Evolutionary conservation across 2,797 vertebrate genomes (phyloP).

Genomic region (Phylloscopus collybita): DNA sequence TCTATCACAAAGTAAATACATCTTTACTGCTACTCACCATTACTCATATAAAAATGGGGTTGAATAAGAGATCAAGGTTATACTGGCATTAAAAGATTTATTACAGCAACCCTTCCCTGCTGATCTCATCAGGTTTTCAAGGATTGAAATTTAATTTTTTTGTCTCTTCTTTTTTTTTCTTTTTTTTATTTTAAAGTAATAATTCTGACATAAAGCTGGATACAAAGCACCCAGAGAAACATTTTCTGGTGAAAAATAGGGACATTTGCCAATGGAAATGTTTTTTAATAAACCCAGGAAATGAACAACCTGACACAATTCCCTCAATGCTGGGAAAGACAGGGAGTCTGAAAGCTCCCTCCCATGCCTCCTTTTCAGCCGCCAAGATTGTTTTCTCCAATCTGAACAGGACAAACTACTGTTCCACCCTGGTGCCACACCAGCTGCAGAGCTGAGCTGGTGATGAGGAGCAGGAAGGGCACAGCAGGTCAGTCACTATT

Average conservation of each 20-base stretch:
- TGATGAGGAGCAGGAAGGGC: not conserved
- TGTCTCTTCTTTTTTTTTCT: not conserved
- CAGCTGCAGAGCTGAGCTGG: not conserved
- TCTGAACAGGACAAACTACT: not conserved
- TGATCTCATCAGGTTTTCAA: conserved; percentile 23
- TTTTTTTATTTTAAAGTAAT: not conserved
- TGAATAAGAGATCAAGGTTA: conserved; percentile 11
- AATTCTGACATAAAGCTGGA: not conserved
- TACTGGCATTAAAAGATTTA: not conserved
- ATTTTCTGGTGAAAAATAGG: not conserved
- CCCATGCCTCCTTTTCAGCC: fast-evolving
- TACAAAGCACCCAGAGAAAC: not conserved
- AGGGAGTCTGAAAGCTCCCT: not conserved
- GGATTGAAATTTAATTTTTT: not conserved
- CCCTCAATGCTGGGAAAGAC: not conserved
- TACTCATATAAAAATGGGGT: not conserved
- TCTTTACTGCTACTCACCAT: not conserved
- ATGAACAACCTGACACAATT: not conserved
- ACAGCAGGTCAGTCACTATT: not conserved
- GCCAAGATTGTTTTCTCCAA: not conserved
- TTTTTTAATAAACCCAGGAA: not conserved
- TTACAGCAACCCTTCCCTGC: not conserved
- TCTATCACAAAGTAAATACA: not conserved
- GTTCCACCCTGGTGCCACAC: not conserved
- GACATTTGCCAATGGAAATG: not conserved